phyloP scores from a whole-genome alignment of 2,113 vertebrate species.

The Sigmodon hispidus region DNA sequence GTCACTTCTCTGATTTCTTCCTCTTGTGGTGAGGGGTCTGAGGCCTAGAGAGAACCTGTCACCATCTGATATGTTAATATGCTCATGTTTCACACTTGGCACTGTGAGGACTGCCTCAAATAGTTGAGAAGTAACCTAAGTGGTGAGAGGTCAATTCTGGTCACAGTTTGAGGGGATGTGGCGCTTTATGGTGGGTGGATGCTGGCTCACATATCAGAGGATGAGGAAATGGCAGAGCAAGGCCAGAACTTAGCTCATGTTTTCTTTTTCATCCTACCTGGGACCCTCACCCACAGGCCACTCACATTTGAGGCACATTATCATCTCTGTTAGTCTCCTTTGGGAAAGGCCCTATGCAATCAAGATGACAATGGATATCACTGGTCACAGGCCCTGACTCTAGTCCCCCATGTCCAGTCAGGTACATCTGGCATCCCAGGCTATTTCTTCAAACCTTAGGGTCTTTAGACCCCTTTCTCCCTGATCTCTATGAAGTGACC shows the following conservation, averaged over 20 bases:
- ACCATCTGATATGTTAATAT: fast-evolving
- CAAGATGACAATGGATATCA: neutral
- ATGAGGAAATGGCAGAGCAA: too few relatives aligned
- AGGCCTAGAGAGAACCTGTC: neutral
- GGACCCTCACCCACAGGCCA: too few relatives aligned
- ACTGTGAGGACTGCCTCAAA: neutral
- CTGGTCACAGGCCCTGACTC: neutral
- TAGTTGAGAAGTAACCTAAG: neutral
- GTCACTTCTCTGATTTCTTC: neutral
- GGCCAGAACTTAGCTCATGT: neutral
- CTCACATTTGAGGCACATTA: neutral
- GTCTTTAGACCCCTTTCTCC: neutral
- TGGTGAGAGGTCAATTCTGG: neutral
- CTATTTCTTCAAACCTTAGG: neutral
- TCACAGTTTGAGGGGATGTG: neutral
- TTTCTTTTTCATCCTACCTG: neutral
- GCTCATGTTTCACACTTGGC: neutral
- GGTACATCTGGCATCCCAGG: neutral
- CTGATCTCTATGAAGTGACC: neutral
- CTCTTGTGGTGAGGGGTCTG: neutral
- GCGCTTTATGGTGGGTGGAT: neutral
- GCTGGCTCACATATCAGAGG: neutral
- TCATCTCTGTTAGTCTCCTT: neutral
- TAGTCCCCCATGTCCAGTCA: too few relatives aligned
- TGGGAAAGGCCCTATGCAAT: neutral